phyloP scores from a whole-genome alignment of 2,113 vertebrate species.

The Astur gentilis region DNA sequence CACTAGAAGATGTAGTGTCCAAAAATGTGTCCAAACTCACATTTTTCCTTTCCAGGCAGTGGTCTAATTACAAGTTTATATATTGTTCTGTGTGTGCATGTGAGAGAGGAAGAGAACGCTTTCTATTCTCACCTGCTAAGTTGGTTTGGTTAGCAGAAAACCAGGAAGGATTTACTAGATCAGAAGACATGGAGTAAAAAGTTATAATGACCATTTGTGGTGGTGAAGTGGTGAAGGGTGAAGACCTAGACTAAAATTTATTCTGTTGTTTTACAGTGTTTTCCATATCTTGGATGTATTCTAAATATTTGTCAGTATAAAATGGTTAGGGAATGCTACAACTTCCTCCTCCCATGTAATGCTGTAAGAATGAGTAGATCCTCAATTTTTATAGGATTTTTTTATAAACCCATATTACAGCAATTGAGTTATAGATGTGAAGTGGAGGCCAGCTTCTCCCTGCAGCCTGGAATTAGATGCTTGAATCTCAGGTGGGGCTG shows the following conservation, averaged over 20 bases:
- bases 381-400: neutral
- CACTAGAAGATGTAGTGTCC: neutral
- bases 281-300: neutral
- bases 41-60: neutral
- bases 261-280: neutral
- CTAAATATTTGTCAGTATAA: neutral
- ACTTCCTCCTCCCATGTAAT: neutral
- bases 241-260: neutral
- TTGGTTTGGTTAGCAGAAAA: neutral
- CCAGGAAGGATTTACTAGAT: neutral
- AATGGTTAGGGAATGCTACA: neutral
- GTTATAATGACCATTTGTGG: neutral
- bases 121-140: neutral
- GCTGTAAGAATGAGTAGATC: neutral
- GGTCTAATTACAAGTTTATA: neutral
- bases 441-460: neutral
- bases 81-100: neutral
- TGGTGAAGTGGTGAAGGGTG: neutral
- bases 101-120: fast-evolving
- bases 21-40: neutral
- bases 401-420: neutral
- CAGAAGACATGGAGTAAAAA: neutral
- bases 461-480: neutral
- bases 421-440: neutral
- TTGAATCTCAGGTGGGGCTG: neutral